A percentile compares a stretch with the other conserved stretches of the same genome.
Conservation (phyloP, 2,113 vertebrate genomes). For the Diglossa brunneiventris region DNA sequence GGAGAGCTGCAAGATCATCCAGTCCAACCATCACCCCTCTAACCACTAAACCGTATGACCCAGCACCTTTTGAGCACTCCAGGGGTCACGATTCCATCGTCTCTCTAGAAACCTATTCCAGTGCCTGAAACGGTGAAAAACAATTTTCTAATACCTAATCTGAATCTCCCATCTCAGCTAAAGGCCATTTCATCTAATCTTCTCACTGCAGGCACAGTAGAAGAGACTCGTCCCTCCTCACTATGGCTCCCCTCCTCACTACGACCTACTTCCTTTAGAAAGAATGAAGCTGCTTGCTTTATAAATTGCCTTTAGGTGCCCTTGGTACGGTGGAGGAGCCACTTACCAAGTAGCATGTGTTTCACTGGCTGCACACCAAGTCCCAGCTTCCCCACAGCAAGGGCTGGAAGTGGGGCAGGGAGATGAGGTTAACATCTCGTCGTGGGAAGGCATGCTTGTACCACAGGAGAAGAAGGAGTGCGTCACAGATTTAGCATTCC, state of each 20-base stretch:
- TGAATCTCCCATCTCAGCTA: background rate
- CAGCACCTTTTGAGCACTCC: background rate
- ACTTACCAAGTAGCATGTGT: background rate
- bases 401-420: background rate
- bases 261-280: background rate
- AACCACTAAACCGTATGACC: background rate
- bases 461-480: fast-evolving
- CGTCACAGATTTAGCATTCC: background rate
- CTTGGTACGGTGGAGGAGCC: fast-evolving
- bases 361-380: background rate
- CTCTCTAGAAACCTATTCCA: background rate
- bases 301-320: background rate
- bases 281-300: background rate
- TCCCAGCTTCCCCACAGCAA: background rate
- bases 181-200: background rate
- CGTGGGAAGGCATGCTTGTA: too few relatives aligned
- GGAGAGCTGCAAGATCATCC: too few relatives aligned
- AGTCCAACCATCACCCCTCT: too few relatives aligned
- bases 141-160: background rate
- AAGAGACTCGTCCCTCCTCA: background rate
- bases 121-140: background rate
- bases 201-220: too few relatives aligned
- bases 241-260: background rate
- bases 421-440: background rate
- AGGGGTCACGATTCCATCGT: background rate